Evolutionary conservation across 2,888 invertebrate genomes (phyloP), one percentile per base, ranked within the genome.

Genomic region (Microchrysa polita): DNA sequence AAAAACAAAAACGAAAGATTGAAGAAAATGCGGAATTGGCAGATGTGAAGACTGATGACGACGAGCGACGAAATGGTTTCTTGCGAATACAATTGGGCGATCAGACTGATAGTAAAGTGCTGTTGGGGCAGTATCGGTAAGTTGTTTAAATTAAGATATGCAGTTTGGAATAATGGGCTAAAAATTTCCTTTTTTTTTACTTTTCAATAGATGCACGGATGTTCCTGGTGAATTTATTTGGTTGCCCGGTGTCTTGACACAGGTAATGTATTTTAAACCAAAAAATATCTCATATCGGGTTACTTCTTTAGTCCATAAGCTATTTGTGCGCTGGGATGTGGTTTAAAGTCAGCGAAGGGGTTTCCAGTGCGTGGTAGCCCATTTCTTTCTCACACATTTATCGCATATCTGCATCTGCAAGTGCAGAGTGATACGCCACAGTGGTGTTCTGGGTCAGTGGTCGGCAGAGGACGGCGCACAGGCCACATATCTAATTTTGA

Each of bases 221-320:
- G 89, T 97, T 65, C 98, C 98, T 0, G 99, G 99, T 14, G 96
- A 99, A 85, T 99, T 99, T 86, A 86, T 96, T 20, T 99, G 98
- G 98, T 90, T 94, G 78, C 93, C 97, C 1, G 98, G 98, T n/a
- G 92, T 96, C 67, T 85, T 98, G 72, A 96, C 97, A 2, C 94
- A 90, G 87, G 92, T 89, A 79, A 77, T 7, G 40, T 10, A 73
- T 5, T 34, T 34, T 34, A n/a, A n/a, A n/a, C n/a, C n/a, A n/a
- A n/a, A n/a, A n/a, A n/a, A n/a, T n/a, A n/a, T n/a, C n/a, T n/a
- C n/a, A n/a, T n/a, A n/a, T n/a, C n/a, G n/a, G n/a, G n/a, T n/a
- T n/a, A n/a, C n/a, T n/a, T n/a, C n/a, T n/a, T n/a, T n/a, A n/a
- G n/a, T n/a, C n/a, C n/a, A n/a, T n/a, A n/a, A n/a, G n/a, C n/a